Percentiles rank a stretch among this genome's conserved stretches.
phyloP scores from a whole-genome alignment of 2,797 vertebrate species.

The Crotalus adamanteus region DNA sequence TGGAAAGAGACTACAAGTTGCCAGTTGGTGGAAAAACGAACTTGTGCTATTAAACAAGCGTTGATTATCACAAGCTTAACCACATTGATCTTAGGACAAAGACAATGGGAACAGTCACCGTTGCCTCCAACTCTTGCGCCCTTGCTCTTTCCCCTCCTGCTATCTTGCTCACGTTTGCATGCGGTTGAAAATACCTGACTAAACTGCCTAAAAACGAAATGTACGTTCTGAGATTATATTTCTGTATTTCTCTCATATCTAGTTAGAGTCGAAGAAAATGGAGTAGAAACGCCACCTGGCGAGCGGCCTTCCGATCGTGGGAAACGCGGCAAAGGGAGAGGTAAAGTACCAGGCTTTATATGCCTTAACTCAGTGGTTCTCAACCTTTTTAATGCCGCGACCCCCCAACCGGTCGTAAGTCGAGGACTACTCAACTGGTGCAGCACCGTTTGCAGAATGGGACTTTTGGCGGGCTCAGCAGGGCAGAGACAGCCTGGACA shows the following conservation, averaged over 20 bases:
- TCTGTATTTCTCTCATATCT: slow-evolving; percentile 5
- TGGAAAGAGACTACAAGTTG: neutral
- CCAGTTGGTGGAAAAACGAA: neutral
- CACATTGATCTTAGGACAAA: neutral
- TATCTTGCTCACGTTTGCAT: neutral
- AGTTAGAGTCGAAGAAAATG: slow-evolving; percentile 90
- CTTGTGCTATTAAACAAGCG: neutral
- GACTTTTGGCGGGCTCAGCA: no score
- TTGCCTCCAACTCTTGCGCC: neutral
- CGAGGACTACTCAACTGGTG: no score
- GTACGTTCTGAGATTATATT: neutral
- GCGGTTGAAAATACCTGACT: neutral
- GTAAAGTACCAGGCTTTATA: slow-evolving; percentile 65
- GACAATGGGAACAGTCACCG: neutral
- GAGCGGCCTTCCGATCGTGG: slow-evolving; percentile 83
- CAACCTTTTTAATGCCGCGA: no score
- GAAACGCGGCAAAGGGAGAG: slow-evolving; percentile 81
- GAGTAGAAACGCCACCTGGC: slow-evolving; percentile 81
- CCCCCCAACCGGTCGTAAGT: no score
- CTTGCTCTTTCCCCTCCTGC: neutral
- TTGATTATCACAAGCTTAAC: neutral
- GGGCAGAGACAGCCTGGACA: no score
- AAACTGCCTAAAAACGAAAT: neutral
- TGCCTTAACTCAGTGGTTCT: neutral
- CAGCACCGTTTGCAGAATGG: no score